Evolutionary conservation across 2,888 invertebrate genomes (phyloP), one percentile per base, ranked within the genome.

Genomic region (Drosophila greeni): DNA sequence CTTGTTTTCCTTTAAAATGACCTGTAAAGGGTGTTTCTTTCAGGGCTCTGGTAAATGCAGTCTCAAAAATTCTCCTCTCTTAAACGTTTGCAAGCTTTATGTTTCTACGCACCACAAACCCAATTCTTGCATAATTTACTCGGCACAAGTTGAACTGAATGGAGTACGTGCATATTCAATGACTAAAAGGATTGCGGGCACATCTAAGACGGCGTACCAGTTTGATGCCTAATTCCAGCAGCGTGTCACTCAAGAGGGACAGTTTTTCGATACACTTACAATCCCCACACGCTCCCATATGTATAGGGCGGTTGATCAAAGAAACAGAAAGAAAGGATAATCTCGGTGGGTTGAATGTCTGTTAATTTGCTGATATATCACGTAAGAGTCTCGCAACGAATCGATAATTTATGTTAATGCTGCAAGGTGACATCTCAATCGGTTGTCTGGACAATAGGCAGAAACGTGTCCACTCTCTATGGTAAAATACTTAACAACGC

Each of bases 341-440:
- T 83, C 82, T 75, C 67, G 56, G 55, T 58, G 29, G 33, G 34
- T 60, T 67, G 64, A 53, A 53, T 69, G 74, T 68, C 73, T 67
- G 79, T 75, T 84, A 83, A 81, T 82, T 76, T 76, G 73, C 67
- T 75, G 70, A 68, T 75, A 76, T 73, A 82, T 82, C 81, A 81
- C 81, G 81, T 81, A 84, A 81, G 73, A 76, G 68, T 70, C 34
- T 58, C 14, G 40, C 53, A 40, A 31, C 40, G 66, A 80, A 83
- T 83, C 80, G 76, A 83, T 83, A 72, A 75, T 72, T 72, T 77
- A 85, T 85, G 76, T 75, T 74, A 85, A 80, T 78, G 71, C 69
- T 66, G 66, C 74, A 59, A 71, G 72, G 76, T 78, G 82, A 85
- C 84, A 82, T 74, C 74, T 79, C 81, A 82, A 85, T 85, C 81